phyloP scores from a whole-genome alignment of 2,888 invertebrate species.

The Tridacna crocea region DNA sequence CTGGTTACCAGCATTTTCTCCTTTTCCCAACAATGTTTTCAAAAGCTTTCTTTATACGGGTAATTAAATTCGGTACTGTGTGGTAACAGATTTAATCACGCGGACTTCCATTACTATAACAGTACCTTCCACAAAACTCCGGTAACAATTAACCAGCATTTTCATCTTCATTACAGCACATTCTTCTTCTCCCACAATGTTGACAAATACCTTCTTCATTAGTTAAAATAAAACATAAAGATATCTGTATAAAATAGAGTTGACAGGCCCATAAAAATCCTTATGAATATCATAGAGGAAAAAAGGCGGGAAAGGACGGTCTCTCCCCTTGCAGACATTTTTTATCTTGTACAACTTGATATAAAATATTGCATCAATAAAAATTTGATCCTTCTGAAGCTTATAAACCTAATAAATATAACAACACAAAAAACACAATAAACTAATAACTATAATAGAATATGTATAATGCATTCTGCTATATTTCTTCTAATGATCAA shows the following conservation, averaged over 20 bases:
- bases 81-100: background rate
- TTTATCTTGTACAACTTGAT: slow-evolving; percentile 9
- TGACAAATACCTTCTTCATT: no score
- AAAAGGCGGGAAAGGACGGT: no score
- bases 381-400: slow-evolving; percentile 53
- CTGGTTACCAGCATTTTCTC: background rate
- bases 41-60: background rate
- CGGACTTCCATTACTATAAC: no score
- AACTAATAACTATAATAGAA: slow-evolving; percentile 61
- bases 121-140: no score
- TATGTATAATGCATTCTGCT: slow-evolving; percentile 46
- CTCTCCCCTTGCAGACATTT: background rate
- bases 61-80: background rate
- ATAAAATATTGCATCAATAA: slow-evolving; percentile 39
- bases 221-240: no score
- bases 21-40: background rate
- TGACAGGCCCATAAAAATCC: no score
- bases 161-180: no score
- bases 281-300: no score
- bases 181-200: no score
- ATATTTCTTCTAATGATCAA: slow-evolving; percentile 1
- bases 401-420: slow-evolving; percentile 62
- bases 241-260: no score
- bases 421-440: slow-evolving; percentile 67
- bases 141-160: no score